Conservation (phyloP, 2,888 invertebrate species). For the Corythucha ciliata region DNA sequence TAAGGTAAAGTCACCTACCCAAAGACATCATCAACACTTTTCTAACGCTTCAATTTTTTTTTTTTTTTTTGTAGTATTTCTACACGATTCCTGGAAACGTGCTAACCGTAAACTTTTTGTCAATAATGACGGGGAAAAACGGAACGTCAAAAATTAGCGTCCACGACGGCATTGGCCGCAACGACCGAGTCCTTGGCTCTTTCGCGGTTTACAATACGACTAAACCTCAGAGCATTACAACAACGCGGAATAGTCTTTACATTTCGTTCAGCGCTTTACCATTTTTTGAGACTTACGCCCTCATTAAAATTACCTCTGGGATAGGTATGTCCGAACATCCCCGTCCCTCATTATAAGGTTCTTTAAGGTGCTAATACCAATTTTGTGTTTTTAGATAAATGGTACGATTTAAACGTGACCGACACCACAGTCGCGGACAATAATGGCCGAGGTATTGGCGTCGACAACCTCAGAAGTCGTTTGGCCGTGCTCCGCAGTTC, state of each 20-base stretch:
- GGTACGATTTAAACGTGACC: conserved; percentile 78
- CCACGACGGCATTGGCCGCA: conserved; percentile 62
- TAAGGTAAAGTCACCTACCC: conserved; percentile 44
- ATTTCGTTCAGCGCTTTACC: conserved; percentile 68
- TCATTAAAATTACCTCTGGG: conserved; percentile 68
- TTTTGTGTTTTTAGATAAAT: conserved; percentile 50
- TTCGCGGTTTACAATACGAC: conserved; percentile 75
- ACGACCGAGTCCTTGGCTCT: conserved; percentile 59
- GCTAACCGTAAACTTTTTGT: conserved; percentile 75
- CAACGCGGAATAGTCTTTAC: conserved; percentile 67
- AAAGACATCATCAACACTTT: not conserved
- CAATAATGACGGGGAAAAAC: conserved; percentile 66
- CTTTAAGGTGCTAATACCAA: no score
- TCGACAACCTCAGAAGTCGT: conserved; percentile 81
- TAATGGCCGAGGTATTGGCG: conserved; percentile 87
- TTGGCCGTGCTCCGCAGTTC: conserved; percentile 75
- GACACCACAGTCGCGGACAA: conserved; percentile 80
- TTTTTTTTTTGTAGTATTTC: conserved; percentile 48
- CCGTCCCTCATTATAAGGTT: not conserved
- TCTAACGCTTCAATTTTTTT: conserved; percentile 12
- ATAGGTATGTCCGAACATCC: conserved; percentile 45
- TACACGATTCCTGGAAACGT: conserved; percentile 68
- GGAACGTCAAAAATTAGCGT: conserved; percentile 65
- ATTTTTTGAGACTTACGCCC: conserved; percentile 62
- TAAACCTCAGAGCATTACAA: conserved; percentile 78